phyloP scores from a whole-genome alignment of 2,888 invertebrate genomes.

The Antheraea yamamai region DNA sequence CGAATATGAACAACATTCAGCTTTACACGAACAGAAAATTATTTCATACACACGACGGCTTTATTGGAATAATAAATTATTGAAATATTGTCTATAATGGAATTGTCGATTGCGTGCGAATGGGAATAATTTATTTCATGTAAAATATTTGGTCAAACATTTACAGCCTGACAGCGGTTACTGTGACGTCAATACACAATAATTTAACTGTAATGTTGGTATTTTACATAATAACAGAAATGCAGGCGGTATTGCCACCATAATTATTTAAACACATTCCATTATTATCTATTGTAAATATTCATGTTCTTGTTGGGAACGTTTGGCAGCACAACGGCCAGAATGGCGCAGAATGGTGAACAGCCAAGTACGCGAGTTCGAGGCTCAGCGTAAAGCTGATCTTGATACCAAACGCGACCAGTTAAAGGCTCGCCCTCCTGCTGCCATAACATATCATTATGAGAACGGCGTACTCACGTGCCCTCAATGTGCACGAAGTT shows the following conservation, averaged over 20 bases:
- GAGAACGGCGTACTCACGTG: too few relatives aligned
- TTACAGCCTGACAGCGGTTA: slow-evolving; percentile 43
- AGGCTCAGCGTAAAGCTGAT: too few relatives aligned
- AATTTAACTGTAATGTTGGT: slow-evolving; percentile 21
- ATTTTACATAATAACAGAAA: slow-evolving; percentile 10
- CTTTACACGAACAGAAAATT: slow-evolving; percentile 1
- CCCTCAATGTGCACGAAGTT: too few relatives aligned
- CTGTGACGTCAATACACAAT: slow-evolving; percentile 35
- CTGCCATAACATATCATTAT: too few relatives aligned
- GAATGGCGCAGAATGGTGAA: too few relatives aligned
- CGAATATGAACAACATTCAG: background rate
- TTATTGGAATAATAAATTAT: slow-evolving; percentile 33
- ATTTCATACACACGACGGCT: background rate
- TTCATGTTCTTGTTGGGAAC: too few relatives aligned
- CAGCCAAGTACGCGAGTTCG: too few relatives aligned
- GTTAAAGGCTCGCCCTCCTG: too few relatives aligned
- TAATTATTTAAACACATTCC: background rate
- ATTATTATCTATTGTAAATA: background rate
- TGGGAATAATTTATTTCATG: slow-evolving; percentile 45
- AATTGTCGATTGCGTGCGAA: slow-evolving; percentile 27
- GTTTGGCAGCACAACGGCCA: too few relatives aligned
- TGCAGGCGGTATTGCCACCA: background rate
- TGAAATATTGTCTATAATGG: slow-evolving; percentile 43
- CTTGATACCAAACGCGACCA: too few relatives aligned
- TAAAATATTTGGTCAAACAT: slow-evolving; percentile 49